These are phyloP conservation scores for Melipona bicolor DNA, from an alignment of 2,888 invertebrate species.

Conservation along the genomic window DNA sequence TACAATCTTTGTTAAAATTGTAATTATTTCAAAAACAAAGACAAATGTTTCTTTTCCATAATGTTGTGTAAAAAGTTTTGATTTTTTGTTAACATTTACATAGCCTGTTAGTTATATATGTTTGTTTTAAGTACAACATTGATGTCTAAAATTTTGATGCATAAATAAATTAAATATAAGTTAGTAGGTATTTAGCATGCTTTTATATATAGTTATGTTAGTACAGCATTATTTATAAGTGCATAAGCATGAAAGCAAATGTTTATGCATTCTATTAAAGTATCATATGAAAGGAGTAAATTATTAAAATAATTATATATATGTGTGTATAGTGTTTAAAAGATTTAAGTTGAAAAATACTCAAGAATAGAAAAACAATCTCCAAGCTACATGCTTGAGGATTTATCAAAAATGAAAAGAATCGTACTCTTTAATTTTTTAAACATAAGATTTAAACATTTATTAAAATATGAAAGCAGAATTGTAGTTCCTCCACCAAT, in stretches of 20 bases:
- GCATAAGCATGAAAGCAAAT: constrained; percentile 47
- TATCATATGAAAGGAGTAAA: background rate
- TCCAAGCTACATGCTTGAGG: background rate
- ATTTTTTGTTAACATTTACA: background rate
- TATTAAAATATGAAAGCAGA: background rate
- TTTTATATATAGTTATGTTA: constrained; percentile 58
- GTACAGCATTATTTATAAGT: constrained; percentile 58
- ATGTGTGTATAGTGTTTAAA: background rate
- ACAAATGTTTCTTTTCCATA: background rate
- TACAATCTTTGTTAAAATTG: background rate
- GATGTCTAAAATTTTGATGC: background rate
- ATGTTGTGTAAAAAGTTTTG: background rate
- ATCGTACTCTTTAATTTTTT: background rate
- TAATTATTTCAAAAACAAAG: background rate
- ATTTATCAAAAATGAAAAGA: background rate
- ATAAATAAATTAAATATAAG: constrained; percentile 17
- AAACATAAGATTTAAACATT: background rate
- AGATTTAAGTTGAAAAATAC: background rate
- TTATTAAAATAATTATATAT: constrained; percentile 4
- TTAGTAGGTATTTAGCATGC: constrained; percentile 41
- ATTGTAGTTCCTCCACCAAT: constrained; percentile 26
- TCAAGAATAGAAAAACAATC: background rate
- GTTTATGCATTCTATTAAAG: constrained; percentile 25
- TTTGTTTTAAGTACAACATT: constrained; percentile 17
- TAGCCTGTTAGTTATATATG: constrained; percentile 10